phyloP scores from a whole-genome alignment of 2,888 invertebrate genomes.

The Micoletzkya japonica region DNA sequence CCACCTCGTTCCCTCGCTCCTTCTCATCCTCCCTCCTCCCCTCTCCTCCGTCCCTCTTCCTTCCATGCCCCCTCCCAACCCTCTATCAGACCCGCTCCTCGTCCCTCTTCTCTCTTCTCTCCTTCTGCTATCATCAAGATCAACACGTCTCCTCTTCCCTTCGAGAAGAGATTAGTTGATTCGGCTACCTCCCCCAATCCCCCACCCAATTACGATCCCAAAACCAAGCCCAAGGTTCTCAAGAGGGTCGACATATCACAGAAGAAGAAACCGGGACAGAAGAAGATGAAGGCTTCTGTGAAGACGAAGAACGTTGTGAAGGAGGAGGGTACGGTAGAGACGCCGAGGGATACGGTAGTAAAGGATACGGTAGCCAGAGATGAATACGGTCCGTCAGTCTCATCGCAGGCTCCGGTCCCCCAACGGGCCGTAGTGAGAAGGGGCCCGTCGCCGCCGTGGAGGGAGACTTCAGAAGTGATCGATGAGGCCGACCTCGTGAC shows the following conservation, averaged over 20 bases:
- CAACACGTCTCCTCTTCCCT: constrained; percentile 11
- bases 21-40: not conserved
- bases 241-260: constrained; percentile 20
- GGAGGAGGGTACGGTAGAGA: not conserved
- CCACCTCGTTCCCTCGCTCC: not conserved
- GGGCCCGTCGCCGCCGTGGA: constrained; percentile 32
- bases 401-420: not conserved
- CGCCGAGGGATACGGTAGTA: not conserved
- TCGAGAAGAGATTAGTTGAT: not conserved
- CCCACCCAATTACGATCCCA: constrained; percentile 17
- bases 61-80: not conserved
- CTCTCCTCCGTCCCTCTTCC: not conserved
- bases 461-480: constrained; percentile 36
- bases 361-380: not conserved
- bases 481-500: constrained; percentile 49
- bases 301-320: constrained; percentile 9
- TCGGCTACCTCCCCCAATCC: constrained; percentile 22
- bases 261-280: constrained; percentile 1
- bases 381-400: not conserved
- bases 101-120: not conserved
- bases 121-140: not conserved
- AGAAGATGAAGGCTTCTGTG: constrained; percentile 6
- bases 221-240: constrained; percentile 4
- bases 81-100: not conserved
- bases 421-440: too few relatives aligned